Base-by-base conservation (phyloP, 2,113 vertebrate genomes). In the Pungitius pungitius region DNA sequence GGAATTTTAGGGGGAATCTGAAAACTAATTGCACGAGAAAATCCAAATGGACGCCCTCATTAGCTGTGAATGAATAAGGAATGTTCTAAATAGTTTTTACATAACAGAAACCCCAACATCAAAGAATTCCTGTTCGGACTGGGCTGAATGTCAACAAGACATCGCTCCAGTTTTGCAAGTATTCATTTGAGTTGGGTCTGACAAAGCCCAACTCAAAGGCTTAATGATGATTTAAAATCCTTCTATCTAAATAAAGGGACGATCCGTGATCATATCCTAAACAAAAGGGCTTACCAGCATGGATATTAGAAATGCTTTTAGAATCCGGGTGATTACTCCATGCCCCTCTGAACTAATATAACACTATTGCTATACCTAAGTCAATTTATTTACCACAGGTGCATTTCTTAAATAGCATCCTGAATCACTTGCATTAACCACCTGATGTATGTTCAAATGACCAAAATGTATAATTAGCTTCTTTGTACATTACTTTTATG, bases 11-110 rank as follows among this genome's bases (percentile, higher is more conserved):
- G 59, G 58, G 68, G 83, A 79, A 85, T 86, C 62, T 85, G 68
- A 59, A 82, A 79, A 86, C 80, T 84, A 91, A 92, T 90, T 89
- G 84, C 68, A 71, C 30, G 1, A 62, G 73, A 20, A 27, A 60
- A 77, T 89, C 78, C 78, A 82, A 86, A 73, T 42, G 45, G 71
- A 82, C 47, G 88, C 26, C 83, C 90, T 85, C 90, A 85, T 91
- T 92, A 92, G 79, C 77, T 43, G 27, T 87, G 70, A 85, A 85
- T 64, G 83, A 77, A 80, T 57, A 80, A 77, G 83, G 59, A 79
- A 87, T 76, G 83, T 26, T 61, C 78, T 57, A 73, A 84, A 84
- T 75, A 73, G 71, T 73, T 85, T 89, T 91, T 89, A 88, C 79
- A 67, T 87, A 91, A 92, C 80, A 75, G 62, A 59, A 47, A 47